Percentiles rank a stretch among this genome's conserved stretches.
These are phyloP conservation scores for Noctua janthe DNA, from an alignment of 2,888 invertebrate species.

Conservation along the genomic window DNA sequence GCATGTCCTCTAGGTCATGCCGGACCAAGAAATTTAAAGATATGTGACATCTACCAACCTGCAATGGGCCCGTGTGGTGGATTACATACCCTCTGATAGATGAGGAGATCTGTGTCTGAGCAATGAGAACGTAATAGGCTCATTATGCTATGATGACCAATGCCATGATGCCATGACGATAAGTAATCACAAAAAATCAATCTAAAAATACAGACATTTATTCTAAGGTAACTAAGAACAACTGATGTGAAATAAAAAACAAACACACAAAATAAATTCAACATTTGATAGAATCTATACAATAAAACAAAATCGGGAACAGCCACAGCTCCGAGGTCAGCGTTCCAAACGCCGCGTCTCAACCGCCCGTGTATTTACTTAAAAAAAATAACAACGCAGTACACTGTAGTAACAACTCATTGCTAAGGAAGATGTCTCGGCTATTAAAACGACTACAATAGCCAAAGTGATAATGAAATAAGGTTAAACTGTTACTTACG, in stretches of 20 bases:
- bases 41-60: background rate
- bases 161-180: too few species aligned
- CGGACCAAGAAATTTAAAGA: background rate
- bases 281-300: background rate
- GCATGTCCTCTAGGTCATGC: too few species aligned
- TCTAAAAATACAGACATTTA: background rate
- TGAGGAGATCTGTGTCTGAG: background rate
- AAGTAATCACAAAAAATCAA: too few species aligned
- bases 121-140: background rate
- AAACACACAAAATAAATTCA: background rate
- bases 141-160: too few species aligned
- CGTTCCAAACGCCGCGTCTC: slow-evolving; percentile 20
- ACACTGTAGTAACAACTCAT: slow-evolving; percentile 15
- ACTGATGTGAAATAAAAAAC: background rate
- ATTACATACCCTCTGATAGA: background rate
- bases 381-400: slow-evolving; percentile 12
- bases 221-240: background rate
- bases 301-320: background rate
- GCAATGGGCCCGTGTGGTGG: background rate
- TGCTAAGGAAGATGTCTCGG: slow-evolving; percentile 35
- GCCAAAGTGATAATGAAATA: slow-evolving; percentile 34
- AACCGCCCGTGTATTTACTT: slow-evolving; percentile 14
- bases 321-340: background rate
- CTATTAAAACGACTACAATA: slow-evolving; percentile 35
- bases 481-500: slow-evolving; percentile 50